Evolutionary conservation across 2,888 invertebrate species (phyloP).

Genomic region (Alitta virens): DNA sequence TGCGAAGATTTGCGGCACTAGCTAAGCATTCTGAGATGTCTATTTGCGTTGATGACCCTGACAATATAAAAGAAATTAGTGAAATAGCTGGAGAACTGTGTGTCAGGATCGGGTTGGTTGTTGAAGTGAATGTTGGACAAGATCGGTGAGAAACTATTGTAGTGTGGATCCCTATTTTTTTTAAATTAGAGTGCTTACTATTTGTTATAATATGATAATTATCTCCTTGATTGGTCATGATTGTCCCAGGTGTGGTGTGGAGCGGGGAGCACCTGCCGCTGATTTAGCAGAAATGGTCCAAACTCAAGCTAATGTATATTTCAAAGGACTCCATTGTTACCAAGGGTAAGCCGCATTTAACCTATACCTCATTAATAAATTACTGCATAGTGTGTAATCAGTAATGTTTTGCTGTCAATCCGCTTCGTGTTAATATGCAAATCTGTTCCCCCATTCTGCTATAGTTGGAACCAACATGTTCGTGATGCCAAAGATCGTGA

Average conservation of each 20-base stretch:
- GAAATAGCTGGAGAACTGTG: conserved; percentile 18
- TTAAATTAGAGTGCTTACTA: too few relatives aligned
- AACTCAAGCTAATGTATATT: neutral
- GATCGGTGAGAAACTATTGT: conserved; percentile 17
- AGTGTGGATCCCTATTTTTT: too few relatives aligned
- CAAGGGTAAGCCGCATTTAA: too few relatives aligned
- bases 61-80: conserved; percentile 25
- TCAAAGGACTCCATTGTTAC: neutral
- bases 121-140: conserved; percentile 30
- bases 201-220: too few relatives aligned
- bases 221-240: too few relatives aligned
- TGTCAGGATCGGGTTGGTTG: conserved; percentile 21
- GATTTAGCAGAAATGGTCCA: conserved; percentile 22
- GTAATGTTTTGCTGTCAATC: too few relatives aligned
- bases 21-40: conserved; percentile 18
- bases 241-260: conserved; percentile 25
- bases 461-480: conserved; percentile 27
- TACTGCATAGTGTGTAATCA: too few relatives aligned
- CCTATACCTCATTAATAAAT: too few relatives aligned
- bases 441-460: neutral
- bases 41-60: conserved; percentile 25
- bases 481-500: conserved; percentile 16
- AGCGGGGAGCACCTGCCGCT: conserved; percentile 24
- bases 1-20: conserved; percentile 20
- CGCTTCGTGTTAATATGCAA: too few relatives aligned